phyloP scores from a whole-genome alignment of 2,797 vertebrate species.

The Leptoclinus maculatus region DNA sequence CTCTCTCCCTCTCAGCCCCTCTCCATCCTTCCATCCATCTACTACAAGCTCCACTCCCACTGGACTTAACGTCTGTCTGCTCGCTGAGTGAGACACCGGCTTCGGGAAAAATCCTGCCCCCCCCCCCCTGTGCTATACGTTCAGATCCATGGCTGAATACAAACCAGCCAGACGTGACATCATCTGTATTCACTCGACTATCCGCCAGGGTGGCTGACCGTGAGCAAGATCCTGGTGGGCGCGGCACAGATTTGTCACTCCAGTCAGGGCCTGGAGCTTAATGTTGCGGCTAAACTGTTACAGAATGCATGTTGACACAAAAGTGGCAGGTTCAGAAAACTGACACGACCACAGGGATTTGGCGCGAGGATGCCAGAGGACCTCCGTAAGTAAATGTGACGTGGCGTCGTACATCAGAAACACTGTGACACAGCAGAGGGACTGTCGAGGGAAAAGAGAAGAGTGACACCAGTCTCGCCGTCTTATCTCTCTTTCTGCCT shows the following conservation, averaged over 20 bases:
- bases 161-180: conserved; percentile 51
- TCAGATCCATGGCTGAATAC: conserved; percentile 30
- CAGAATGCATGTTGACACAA: conserved; percentile 76
- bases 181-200: conserved; percentile 50
- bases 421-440: conserved; percentile 24
- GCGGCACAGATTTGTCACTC: conserved; percentile 61
- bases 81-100: conserved; percentile 35
- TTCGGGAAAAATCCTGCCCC: neutral
- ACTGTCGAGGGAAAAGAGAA: conserved; percentile 13
- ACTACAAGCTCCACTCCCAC: conserved; percentile 6
- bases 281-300: conserved; percentile 71
- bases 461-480: conserved; percentile 13
- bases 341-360: conserved; percentile 70
- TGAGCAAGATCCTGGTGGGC: conserved; percentile 17
- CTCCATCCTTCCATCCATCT: conserved; percentile 30
- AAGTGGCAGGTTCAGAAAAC: conserved; percentile 76
- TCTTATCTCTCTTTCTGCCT: neutral
- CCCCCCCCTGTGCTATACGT: conserved; percentile 14
- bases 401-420: conserved; percentile 58
- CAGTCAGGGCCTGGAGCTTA: conserved; percentile 50
- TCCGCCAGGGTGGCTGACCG: conserved; percentile 42
- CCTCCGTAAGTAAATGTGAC: conserved; percentile 70
- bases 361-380: conserved; percentile 44
- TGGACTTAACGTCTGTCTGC: conserved; percentile 35
- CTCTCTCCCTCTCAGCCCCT: neutral